Conservation (phyloP, 2,797 vertebrate genomes). For the Clangula hyemalis region DNA sequence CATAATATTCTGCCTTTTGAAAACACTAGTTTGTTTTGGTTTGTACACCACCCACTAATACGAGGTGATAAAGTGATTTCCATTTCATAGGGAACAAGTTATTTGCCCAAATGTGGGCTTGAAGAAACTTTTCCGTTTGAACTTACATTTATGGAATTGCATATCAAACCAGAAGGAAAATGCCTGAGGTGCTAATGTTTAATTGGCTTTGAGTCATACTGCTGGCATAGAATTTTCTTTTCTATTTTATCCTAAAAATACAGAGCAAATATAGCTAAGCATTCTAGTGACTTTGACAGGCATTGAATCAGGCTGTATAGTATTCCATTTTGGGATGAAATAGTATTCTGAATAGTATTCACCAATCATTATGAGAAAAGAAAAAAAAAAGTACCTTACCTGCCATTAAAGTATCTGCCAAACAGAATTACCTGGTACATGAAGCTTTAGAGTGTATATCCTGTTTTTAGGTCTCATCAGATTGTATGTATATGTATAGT, state of each 20-base stretch:
- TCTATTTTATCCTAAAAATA: constrained; percentile 13
- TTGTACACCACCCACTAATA: background rate
- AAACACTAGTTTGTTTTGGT: background rate
- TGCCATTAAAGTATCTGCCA: background rate
- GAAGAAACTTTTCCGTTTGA: constrained; percentile 35
- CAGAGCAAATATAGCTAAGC: background rate
- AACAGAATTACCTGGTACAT: background rate
- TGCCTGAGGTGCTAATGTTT: constrained; percentile 47
- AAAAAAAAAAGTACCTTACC: background rate
- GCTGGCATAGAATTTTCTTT: background rate
- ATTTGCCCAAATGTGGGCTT: background rate
- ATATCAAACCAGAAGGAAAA: constrained; percentile 42
- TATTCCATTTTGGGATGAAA: background rate
- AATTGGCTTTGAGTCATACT: constrained; percentile 43
- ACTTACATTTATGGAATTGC: background rate
- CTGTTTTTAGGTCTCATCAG: background rate
- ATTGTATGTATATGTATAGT: too few relatives aligned
- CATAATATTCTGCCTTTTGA: background rate
- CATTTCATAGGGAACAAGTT: constrained; percentile 3
- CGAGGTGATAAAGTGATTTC: constrained; percentile 16
- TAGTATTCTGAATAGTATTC: background rate
- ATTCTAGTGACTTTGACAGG: constrained; percentile 6
- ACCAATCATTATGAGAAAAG: background rate
- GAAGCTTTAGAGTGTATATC: background rate
- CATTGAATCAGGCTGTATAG: background rate